These are phyloP conservation scores for Rhodeus uyekii DNA, from an alignment of 2,797 vertebrate species.

Conservation along the genomic window DNA sequence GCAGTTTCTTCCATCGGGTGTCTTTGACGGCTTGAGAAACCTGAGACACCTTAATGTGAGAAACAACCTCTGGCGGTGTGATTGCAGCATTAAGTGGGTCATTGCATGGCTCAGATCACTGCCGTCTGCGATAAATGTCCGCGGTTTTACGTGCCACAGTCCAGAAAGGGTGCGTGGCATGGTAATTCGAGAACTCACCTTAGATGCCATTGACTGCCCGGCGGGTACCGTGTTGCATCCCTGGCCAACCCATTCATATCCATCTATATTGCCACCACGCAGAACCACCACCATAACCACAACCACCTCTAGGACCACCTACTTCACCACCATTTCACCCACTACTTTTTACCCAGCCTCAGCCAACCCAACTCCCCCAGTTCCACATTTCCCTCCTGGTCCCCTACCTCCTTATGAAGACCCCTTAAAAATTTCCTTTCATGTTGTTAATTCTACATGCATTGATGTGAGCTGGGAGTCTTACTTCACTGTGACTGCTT, in stretches of 20 bases:
- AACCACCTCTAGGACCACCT: conserved; percentile 60
- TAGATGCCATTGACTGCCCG: conserved; percentile 93
- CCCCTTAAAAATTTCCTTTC: conserved; percentile 86
- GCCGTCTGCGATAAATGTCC: conserved; percentile 86
- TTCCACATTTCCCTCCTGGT: conserved; percentile 71
- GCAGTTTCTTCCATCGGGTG: conserved; percentile 86
- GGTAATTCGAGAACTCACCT: conserved; percentile 93
- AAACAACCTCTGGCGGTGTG: conserved; percentile 94
- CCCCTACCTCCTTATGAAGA: conserved; percentile 81
- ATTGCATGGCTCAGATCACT: conserved; percentile 93
- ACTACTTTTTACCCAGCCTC: conserved; percentile 65
- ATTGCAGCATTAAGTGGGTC: conserved; percentile 95
- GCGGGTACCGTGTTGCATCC: conserved; percentile 72
- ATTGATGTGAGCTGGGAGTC: conserved; percentile 94
- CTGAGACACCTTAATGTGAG: conserved; percentile 89
- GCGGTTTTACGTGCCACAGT: conserved; percentile 92
- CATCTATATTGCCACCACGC: conserved; percentile 67
- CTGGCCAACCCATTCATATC: conserved; percentile 80
- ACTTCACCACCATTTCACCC: conserved; percentile 54
- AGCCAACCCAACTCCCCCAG: conserved; percentile 66
- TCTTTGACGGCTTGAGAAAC: conserved; percentile 88
- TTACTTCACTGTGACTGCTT: conserved; percentile 88
- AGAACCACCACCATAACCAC: conserved; percentile 61
- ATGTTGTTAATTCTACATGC: conserved; percentile 88
- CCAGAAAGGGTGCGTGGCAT: conserved; percentile 94